Base-by-base conservation (phyloP, 2,797 vertebrate genomes). In the Staurois parvus region DNA sequence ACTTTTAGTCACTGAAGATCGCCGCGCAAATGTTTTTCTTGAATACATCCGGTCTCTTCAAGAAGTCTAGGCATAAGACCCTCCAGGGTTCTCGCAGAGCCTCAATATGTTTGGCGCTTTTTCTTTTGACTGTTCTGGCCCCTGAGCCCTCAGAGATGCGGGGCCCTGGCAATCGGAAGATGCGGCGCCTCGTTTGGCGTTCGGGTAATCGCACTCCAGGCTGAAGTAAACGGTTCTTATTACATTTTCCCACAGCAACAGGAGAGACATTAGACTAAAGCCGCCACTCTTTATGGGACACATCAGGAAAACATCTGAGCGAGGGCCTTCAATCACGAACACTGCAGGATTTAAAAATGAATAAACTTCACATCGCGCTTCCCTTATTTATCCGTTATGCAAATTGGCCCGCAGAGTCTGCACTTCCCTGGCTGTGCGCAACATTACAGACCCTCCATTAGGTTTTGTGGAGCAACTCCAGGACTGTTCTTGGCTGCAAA, bases 361-460 rank as follows among this genome's bases (percentile, higher is more conserved):
- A 95, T 95, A 96, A 96, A 96, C 95, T 96, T 95, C 95, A 95
- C 95, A 95, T 96, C 93, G 94, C 92, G 94, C 95, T 95, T 94
- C 93, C 94, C 93, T 95, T 96, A 95, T 95, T 95, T 95, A 95
- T 96, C 94, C 94, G 95, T 95, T 95, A 95, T 96, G 94, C 93
- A 96, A 96, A 96, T 96, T 90, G 94, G 93, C 92, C 93, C 94
- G 93, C 90, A 92, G 95, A 95, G 94, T 94, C 94, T 90, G 87
- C 94, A 94, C 95, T 94, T 94, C 88, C 91, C 7, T 88, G 92
- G 0, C 94, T 79, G 93, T 93, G 89, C 93, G 93, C 90, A 91
- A 94, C 86, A 62, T 92, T 88, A 12, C 91, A 93, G 93, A 92
- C 92, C 92, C 88, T 88, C 93, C 93, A 64, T 91, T 85, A 83